Base-by-base conservation (phyloP, 2,888 invertebrate genomes). In the Dioctria rufipes region DNA sequence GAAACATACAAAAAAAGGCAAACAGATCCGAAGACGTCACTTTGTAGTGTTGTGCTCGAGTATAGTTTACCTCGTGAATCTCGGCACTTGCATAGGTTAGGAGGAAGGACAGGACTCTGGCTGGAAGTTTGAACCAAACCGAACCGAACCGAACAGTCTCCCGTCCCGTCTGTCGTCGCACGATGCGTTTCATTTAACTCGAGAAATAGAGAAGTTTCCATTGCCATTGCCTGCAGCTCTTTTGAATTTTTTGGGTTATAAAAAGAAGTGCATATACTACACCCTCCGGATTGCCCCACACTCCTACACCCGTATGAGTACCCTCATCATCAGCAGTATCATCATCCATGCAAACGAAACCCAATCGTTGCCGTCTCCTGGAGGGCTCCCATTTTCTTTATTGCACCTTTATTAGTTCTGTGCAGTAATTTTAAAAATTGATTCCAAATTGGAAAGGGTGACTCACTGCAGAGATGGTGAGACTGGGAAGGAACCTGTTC, bases 131-230 rank as follows among this genome's bases (percentile, higher is more conserved):
- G 25, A 25, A 25, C 25, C 1, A 2, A 25, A 25, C 25, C 1
- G 25, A 25, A 25, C 25, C 25, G 25, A 25, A 25, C 25, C 25
- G 25, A 25, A 25, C 25, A 25, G 25, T 25, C 25, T 25, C 25
- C 25, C 25, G 25, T 25, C 25, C 25, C 25, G 25, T 25, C 25
- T 25, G 25, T 25, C 25, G 25, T 25, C 25, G 25, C 43, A 63
- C 63, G 77, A 63, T 77, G 77, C 63, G 77, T 77, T 77, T 77
- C 77, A 77, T 77, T 77, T 77, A 51, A 46, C 77, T 63, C 51
- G 37, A 63, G 63, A 77, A 63, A 77, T 63, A 77, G 61, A 77
- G 63, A 49, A 46, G 43, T 75, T 25, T 54, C 37, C 4, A 11
- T 25, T 61, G 46, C 58, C 69, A 5, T 25, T 25, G 25, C 1